Conservation (phyloP, 1,140 invertebrate species). For the Lordiphosa mommai region DNA sequence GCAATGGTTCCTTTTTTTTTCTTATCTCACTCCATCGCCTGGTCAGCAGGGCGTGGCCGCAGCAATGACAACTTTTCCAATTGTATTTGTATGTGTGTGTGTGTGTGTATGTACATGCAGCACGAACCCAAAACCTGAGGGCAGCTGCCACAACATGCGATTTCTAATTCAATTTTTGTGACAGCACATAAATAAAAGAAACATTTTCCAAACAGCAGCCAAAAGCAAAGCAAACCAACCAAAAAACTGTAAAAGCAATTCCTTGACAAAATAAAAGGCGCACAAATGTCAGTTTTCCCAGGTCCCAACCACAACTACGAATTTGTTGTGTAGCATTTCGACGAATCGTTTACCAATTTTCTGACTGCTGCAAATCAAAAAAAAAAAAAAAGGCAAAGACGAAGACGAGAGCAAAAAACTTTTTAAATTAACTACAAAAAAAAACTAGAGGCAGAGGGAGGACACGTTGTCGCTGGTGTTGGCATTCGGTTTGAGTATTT, state of each 20-base stretch:
- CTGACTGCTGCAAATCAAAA: slow-evolving; percentile 74
- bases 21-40: slow-evolving; percentile 5
- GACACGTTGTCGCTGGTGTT: slow-evolving; percentile 68
- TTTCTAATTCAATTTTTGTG: slow-evolving; percentile 75
- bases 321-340: slow-evolving; percentile 38
- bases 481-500: slow-evolving; percentile 76
- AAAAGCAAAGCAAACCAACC: slow-evolving; percentile 41
- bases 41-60: neutral
- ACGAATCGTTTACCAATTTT: slow-evolving; percentile 76
- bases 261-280: slow-evolving; percentile 57
- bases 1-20: too few species aligned
- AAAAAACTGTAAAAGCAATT: slow-evolving; percentile 72
- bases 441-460: slow-evolving; percentile 2
- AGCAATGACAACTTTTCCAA: neutral
- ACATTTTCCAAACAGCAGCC: slow-evolving; percentile 50
- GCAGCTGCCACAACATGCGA: slow-evolving; percentile 53
- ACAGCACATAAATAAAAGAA: slow-evolving; percentile 74
- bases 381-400: slow-evolving; percentile 31
- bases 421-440: slow-evolving; percentile 78
- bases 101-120: neutral
- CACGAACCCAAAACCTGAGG: slow-evolving; percentile 2
- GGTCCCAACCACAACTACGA: slow-evolving; percentile 32
- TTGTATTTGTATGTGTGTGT: neutral
- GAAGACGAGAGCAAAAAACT: slow-evolving; percentile 50
- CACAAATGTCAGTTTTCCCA: slow-evolving; percentile 75